Evolutionary conservation across 64 coral and sea anemone genomes (phyloP).

Genomic region (Actinia equina): DNA sequence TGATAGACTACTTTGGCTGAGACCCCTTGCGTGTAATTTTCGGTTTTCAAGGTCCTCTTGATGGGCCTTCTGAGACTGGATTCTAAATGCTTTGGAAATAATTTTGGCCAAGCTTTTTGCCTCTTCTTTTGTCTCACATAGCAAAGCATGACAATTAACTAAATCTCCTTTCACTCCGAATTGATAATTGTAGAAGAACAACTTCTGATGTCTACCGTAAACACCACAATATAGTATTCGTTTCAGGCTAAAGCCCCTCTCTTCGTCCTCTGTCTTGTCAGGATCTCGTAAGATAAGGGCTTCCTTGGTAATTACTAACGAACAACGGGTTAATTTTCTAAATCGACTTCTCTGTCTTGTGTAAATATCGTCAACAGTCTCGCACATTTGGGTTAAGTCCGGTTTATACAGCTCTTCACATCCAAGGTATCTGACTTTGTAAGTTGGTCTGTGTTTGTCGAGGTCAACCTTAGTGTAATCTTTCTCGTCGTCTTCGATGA

Average conservation of each 20-base stretch:
- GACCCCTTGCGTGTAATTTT: conserved; percentile 56
- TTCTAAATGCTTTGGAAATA: conserved; percentile 71
- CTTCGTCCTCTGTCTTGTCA: conserved; percentile 86
- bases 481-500: conserved; percentile 51
- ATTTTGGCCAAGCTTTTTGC: conserved; percentile 87
- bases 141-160: conserved; percentile 81
- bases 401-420: conserved; percentile 69
- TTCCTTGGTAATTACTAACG: conserved; percentile 77
- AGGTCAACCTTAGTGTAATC: conserved; percentile 84
- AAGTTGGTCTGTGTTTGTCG: conserved; percentile 73
- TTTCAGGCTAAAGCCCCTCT: conserved; percentile 54
- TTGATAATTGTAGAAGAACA: conserved; percentile 95
- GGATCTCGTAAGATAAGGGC: conserved; percentile 75
- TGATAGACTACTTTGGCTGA: conserved; percentile 68
- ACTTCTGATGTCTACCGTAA: conserved; percentile 61
- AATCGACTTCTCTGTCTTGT: conserved; percentile 32
- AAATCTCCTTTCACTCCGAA: conserved; percentile 78
- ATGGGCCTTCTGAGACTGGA: conserved; percentile 63
- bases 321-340: conserved; percentile 74
- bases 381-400: conserved; percentile 73
- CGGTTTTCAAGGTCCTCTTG: conserved; percentile 72
- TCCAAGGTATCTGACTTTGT: conserved; percentile 81
- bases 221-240: conserved; percentile 81
- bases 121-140: conserved; percentile 70
- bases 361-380: conserved; percentile 84